Evolutionary conservation across 2,888 invertebrate species (phyloP).

Genomic region (Acanthosepion esculentum): DNA sequence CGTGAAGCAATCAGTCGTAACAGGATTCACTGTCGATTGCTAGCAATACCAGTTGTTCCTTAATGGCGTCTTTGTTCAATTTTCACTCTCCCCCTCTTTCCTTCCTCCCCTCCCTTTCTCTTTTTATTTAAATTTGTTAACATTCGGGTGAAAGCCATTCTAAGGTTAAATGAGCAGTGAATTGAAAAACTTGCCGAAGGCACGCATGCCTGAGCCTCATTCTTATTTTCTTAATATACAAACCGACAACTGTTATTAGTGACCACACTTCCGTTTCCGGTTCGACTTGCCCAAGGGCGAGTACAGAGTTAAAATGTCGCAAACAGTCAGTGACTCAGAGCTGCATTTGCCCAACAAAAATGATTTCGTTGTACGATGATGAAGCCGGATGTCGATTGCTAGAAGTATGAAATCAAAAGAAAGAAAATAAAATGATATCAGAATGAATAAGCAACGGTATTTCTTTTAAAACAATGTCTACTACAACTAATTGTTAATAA

Average conservation of each 20-base stretch:
- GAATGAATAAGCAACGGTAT: neutral
- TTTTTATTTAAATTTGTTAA: no score
- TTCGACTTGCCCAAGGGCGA: neutral
- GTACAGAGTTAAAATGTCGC: neutral
- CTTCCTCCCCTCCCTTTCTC: no score
- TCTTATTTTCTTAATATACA: neutral
- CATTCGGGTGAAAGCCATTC: neutral
- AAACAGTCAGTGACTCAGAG: slow-evolving; percentile 10
- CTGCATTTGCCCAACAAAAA: neutral
- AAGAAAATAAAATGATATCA: neutral
- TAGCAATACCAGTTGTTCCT: no score
- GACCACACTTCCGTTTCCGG: slow-evolving; percentile 33
- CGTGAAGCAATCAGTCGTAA: no score
- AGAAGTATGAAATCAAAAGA: neutral
- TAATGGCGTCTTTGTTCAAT: no score
- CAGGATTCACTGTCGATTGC: no score
- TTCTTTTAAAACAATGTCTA: neutral
- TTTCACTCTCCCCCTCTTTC: no score
- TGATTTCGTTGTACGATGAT: neutral
- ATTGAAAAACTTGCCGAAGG: neutral
- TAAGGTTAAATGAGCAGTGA: neutral
- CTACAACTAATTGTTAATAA: no score
- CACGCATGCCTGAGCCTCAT: neutral
- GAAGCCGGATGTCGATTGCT: neutral
- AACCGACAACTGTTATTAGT: neutral